These are phyloP conservation scores for Notocelia uddmanniana DNA, from an alignment of 2,888 invertebrate genomes.

Conservation along the genomic window DNA sequence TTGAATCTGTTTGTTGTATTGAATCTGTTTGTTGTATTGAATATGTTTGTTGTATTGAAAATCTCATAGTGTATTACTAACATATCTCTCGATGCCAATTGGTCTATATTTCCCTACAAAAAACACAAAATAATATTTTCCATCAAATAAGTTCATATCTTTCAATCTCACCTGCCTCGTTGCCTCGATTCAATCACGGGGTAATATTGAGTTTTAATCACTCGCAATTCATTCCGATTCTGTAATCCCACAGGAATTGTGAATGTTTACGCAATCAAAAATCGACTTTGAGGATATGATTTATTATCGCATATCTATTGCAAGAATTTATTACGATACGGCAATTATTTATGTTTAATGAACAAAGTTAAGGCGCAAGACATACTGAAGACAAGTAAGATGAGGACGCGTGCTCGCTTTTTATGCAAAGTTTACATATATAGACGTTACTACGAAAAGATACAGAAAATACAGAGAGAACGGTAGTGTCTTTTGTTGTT, in stretches of 20 bases:
- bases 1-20: too few relatives aligned
- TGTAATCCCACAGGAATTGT: background rate
- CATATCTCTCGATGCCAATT: too few relatives aligned
- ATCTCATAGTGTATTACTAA: too few relatives aligned
- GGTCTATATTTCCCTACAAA: background rate
- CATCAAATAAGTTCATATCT: background rate
- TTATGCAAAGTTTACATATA: too few relatives aligned
- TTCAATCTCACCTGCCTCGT: conserved; percentile 3
- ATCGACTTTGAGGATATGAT: conserved; percentile 17
- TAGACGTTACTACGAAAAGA: too few relatives aligned
- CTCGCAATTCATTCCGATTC: conserved; percentile 15
- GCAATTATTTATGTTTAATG: background rate
- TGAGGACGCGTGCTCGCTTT: background rate
- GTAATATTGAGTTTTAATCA: conserved; percentile 18
- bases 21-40: too few relatives aligned
- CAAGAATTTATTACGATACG: background rate
- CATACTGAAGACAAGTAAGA: background rate
- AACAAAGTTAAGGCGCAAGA: background rate
- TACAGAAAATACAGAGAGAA: too few relatives aligned
- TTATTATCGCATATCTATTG: background rate
- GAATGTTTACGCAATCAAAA: conserved; percentile 16
- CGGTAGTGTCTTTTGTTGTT: too few relatives aligned
- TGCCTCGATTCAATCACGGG: conserved; percentile 27
- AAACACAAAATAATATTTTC: background rate
- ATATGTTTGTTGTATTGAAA: too few relatives aligned